Conservation (phyloP, 2,797 vertebrate genomes). For the Pipistrellus kuhlii region DNA sequence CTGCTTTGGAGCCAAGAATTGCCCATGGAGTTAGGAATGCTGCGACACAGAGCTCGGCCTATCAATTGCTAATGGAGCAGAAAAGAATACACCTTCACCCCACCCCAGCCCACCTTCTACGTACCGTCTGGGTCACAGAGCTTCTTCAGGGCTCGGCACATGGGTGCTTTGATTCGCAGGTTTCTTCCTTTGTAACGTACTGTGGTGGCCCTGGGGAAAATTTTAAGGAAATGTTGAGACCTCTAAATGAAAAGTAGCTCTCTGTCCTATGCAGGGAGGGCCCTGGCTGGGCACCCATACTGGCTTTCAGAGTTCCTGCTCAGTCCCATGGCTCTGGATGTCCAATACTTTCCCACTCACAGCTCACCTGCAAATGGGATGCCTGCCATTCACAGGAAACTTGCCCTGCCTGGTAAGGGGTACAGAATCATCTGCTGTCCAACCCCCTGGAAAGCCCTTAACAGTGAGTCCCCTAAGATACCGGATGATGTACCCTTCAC, state of each 20-base stretch:
- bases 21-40: too few relatives aligned
- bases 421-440: fast-evolving
- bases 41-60: not conserved
- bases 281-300: not conserved
- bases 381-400: not conserved
- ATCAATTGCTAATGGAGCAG: too few relatives aligned
- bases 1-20: not conserved
- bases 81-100: not conserved
- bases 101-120: constrained; percentile 52
- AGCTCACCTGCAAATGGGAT: not conserved
- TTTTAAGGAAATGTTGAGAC: constrained; percentile 19
- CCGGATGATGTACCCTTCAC: fast-evolving
- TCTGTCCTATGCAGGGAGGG: not conserved
- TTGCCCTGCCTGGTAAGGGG: fast-evolving
- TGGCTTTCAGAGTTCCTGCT: not conserved
- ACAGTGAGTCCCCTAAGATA: fast-evolving
- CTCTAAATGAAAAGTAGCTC: not conserved
- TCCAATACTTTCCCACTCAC: not conserved
- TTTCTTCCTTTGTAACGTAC: constrained; percentile 99
- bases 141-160: constrained; percentile 98
- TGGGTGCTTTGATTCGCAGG: constrained; percentile 97
- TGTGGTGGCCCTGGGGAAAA: constrained; percentile 93
- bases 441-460: not conserved
- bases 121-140: constrained; percentile 98
- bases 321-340: not conserved